Percentiles rank a stretch among this genome's conserved stretches.
These are phyloP conservation scores for Eriocheir sinensis DNA, from an alignment of 1,140 invertebrate genomes.

Conservation along the genomic window DNA sequence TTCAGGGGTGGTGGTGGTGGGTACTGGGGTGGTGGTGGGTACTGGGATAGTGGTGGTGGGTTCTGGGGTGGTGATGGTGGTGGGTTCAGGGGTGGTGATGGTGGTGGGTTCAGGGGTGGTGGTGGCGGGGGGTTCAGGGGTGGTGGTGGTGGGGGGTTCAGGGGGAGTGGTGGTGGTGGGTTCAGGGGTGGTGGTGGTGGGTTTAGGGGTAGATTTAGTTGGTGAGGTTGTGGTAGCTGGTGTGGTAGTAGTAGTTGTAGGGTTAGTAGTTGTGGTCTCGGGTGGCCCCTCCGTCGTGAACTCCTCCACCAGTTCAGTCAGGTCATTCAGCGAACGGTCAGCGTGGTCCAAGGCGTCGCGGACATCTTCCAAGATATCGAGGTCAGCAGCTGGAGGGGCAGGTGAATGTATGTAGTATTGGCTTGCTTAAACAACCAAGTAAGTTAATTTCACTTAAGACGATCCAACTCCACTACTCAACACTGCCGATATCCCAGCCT, in stretches of 20 bases:
- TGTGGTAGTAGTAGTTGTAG: background rate
- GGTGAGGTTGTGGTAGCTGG: background rate
- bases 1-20: background rate
- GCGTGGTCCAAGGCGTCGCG: constrained; percentile 20
- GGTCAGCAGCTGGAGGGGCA: background rate
- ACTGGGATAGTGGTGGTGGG: background rate
- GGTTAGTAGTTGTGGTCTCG: background rate
- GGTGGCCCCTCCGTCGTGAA: background rate
- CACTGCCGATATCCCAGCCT: too few species aligned
- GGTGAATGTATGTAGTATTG: background rate
- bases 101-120: background rate
- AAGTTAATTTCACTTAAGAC: background rate
- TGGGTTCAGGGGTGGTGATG: background rate
- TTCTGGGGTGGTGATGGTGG: background rate
- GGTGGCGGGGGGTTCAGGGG: background rate
- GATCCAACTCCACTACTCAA: background rate
- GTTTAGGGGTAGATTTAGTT: background rate
- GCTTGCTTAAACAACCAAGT: background rate
- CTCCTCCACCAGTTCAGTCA: background rate
- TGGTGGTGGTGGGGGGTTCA: background rate
- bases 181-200: background rate
- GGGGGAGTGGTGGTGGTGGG: background rate
- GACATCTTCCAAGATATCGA: background rate
- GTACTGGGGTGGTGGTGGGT: background rate
- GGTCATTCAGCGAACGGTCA: background rate